Evolutionary conservation across 2,888 invertebrate species (phyloP), one percentile per base, ranked within the genome.

Genomic region (Amphipoea lucens): DNA sequence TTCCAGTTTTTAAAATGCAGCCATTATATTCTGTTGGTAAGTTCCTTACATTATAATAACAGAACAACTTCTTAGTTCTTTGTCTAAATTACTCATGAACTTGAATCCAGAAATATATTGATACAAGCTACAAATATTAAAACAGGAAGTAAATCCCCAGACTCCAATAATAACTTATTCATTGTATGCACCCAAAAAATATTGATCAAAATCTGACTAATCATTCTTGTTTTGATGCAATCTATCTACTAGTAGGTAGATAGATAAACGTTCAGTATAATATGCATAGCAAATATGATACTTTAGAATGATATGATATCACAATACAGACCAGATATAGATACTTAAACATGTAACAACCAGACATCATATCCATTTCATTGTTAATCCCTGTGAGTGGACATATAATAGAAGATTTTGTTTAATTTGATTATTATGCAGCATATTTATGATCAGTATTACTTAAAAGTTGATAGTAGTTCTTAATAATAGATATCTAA

Each of bases 21-120:
- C 91, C 91, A 17, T 65, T 91, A 60, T 90, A 88, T 87, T 90
- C 90, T 78, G 91, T 91, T 79, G 91, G 91, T 91, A 78, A 90
- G 91, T 85, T 68, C 5, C n/a, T 1, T 14, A 40, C 2, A 20
- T 40, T 42, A 2, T 54, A 63, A n/a, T 54, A 63, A n/a, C 20
- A 51, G 7, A 74, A 57, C 14, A 65, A 40, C 9, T 57, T 51
- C 14, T 29, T 40, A 62, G 0, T 79, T 79, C 85, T 82, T 82
- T 82, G 82, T 82, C 0, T 73, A 40, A 9, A 42, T 36, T 60
- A 23, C 12, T 48, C 11, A 23, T 45, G 11, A 36, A 45, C 11
- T 12, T 57, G 12, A 23, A 60, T 60, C 23, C 1, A 29, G 5
- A 14, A 23, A 40, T 57, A 40, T n/a, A 23, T 36, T 45, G 23